phyloP scores from a whole-genome alignment of 2,888 invertebrate species.

The Hybos culiciformis region DNA sequence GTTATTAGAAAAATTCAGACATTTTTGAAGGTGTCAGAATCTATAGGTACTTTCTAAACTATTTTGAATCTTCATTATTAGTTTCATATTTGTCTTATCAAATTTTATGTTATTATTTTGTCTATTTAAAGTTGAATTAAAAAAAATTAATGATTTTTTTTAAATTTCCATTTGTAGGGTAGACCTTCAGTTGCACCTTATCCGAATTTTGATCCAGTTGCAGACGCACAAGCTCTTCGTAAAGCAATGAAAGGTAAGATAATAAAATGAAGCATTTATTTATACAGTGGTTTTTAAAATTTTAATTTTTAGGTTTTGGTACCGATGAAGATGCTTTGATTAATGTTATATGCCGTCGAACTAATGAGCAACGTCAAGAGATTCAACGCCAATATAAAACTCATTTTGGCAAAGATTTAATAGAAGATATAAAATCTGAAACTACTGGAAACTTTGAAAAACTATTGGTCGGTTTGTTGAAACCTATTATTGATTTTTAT shows the following conservation, averaged over 20 bases:
- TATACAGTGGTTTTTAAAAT: no score
- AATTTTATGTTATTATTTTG: neutral
- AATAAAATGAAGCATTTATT: no score
- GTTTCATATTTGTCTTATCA: neutral
- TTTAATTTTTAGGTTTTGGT: no score
- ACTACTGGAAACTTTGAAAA: slow-evolving; percentile 80
- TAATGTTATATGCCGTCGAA: slow-evolving; percentile 65
- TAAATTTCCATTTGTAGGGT: slow-evolving; percentile 23
- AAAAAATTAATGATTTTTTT: slow-evolving; percentile 1
- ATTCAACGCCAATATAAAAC: slow-evolving; percentile 35
- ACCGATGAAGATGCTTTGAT: slow-evolving; percentile 86
- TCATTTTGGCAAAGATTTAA: slow-evolving; percentile 47
- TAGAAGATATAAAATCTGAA: slow-evolving; percentile 77
- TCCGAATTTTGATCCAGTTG: slow-evolving; percentile 63
- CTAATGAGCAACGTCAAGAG: slow-evolving; percentile 67
- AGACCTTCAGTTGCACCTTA: slow-evolving; percentile 60
- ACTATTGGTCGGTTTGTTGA: slow-evolving; percentile 68
- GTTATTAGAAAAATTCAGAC: no score
- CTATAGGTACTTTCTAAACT: no score
- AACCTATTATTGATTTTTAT: slow-evolving; percentile 70
- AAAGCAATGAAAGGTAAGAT: slow-evolving; percentile 92
- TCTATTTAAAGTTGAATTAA: neutral
- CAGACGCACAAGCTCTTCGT: slow-evolving; percentile 67
- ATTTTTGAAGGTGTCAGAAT: no score
- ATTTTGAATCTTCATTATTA: no score